A percentile compares a stretch with the other conserved stretches of the same genome.
Conservation (phyloP, 2,888 invertebrate species). For the Balanococcus diminutus region DNA sequence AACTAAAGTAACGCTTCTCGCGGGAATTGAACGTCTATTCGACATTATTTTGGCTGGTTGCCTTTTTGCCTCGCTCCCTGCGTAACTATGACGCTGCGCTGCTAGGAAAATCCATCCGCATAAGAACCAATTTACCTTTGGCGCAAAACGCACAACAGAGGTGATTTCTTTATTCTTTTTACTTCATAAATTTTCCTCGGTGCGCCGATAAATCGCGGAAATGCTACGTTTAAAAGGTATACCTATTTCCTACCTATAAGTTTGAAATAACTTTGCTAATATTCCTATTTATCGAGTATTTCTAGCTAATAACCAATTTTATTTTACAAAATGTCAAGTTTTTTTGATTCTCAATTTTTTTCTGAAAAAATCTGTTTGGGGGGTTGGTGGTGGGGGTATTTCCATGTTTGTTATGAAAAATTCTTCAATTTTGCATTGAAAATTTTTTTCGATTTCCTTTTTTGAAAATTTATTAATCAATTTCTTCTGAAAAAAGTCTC, state of each 20-base stretch:
- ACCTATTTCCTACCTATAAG: no score
- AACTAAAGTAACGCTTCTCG: not conserved
- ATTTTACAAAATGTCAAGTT: no score
- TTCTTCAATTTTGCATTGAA: no score
- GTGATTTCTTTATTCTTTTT: slow-evolving; percentile 5
- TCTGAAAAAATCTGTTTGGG: no score
- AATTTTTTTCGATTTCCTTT: no score
- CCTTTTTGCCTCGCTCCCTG: not conserved
- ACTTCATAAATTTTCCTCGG: not conserved
- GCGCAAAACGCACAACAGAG: not conserved
- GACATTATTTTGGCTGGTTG: slow-evolving; percentile 11
- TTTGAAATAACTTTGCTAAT: no score
- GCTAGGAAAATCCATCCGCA: not conserved
- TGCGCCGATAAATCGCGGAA: not conserved
- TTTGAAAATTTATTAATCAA: no score
- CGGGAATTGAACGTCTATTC: not conserved
- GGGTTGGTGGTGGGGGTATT: no score
- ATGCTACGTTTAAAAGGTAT: not conserved
- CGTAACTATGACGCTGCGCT: not conserved
- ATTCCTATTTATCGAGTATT: not conserved
- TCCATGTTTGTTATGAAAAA: no score
- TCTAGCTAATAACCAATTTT: not conserved
- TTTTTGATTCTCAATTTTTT: no score
- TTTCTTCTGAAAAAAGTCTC: no score
- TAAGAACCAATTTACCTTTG: slow-evolving; percentile 5